Conservation (phyloP, 1,140 invertebrate species). For the Eriosoma lanigerum region DNA sequence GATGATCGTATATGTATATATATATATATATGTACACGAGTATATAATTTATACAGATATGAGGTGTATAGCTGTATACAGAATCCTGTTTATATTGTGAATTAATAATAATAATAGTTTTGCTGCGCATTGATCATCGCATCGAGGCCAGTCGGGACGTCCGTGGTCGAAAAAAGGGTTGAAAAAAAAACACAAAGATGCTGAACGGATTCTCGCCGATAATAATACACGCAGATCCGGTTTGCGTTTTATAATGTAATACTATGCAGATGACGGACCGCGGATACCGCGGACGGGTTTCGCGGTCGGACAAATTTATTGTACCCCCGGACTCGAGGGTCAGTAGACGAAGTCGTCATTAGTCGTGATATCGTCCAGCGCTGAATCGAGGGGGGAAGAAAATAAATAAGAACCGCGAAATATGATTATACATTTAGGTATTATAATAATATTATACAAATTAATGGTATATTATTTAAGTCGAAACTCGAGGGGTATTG, state of each 20-base stretch:
- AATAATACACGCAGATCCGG: neutral
- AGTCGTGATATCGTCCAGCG: neutral
- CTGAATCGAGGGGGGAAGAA: too few species aligned
- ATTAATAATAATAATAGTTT: too few species aligned
- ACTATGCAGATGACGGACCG: neutral
- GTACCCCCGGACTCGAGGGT: too few species aligned
- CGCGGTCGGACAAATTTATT: neutral
- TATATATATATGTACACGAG: neutral
- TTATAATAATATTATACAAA: too few species aligned
- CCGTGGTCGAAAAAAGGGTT: neutral
- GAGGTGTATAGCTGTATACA: neutral
- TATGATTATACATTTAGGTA: too few species aligned
- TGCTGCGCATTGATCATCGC: neutral
- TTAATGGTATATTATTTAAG: too few species aligned
- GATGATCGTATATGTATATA: neutral
- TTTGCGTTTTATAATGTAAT: neutral
- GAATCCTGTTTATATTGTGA: constrained; percentile 8
- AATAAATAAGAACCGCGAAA: too few species aligned
- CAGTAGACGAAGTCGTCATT: too few species aligned
- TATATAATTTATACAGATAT: neutral
- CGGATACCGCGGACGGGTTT: neutral
- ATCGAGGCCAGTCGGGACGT: too few species aligned
- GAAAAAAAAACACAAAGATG: neutral
- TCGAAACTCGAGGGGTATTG: too few species aligned
- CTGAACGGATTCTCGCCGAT: neutral